Base-by-base conservation (phyloP, 2,113 vertebrate species). In the Bujurquina vittata region DNA sequence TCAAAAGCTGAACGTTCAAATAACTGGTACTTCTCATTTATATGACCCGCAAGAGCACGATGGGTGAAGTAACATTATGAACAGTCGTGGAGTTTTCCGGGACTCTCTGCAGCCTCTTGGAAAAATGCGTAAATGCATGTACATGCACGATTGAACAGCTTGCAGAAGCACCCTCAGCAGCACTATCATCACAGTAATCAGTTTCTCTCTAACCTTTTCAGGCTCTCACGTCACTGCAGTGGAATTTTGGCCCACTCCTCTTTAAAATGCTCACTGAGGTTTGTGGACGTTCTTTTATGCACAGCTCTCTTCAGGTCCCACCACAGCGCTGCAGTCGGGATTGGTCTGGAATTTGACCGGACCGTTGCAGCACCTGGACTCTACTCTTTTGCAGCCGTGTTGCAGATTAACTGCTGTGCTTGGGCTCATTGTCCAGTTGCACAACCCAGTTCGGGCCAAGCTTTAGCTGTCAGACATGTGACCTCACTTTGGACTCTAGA, bases 341-440 rank as follows among this genome's bases (percentile, higher is more conserved):
- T 49, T 18, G 26, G 15, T 11, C 63, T 18, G 23, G 9, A 1
- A 22, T 29, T 46, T 1, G 63, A 67, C 40, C 23, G 62, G 62
- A 6, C 0, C 22, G 0, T 22, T 18, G 40, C 22, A 5, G 15
- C 63, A 67, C 40, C n/a, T 67, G 0, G 1, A 18, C 46, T 26
- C 22, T 67, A 6, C 26, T 46, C 43, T 18, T 67, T 65, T 67
- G 43, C 14, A 46, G 62, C 23, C 17, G 3, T 43, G 40, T 11
- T 43, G 40, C 0, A 43, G 40, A 43, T 12, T 11, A 7, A 1
- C 17, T 67, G 3, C 37, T 46, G 10, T 11, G 22, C 22, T 18
- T 18, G 4, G 31, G 9, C 10, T 69, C 40, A 29, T 2, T 29
- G 22, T 49, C 40, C 0, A 22, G 23, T 29, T 40, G 9, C 40